phyloP scores from a whole-genome alignment of 1,140 invertebrate species.

The Centruroides vittatus region DNA sequence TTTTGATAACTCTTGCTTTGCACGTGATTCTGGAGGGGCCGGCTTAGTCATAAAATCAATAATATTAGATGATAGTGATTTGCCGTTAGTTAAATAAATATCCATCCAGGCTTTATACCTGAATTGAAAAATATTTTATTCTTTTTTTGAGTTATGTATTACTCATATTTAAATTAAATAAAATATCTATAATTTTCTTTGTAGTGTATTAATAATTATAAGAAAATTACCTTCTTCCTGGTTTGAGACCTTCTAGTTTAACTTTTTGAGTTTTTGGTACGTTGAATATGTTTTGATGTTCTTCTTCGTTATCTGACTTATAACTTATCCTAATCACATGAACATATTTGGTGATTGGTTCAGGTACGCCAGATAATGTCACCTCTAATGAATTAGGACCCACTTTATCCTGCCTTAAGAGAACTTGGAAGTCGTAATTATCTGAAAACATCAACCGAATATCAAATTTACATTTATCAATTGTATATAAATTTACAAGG shows the following conservation, averaged over 20 bases:
- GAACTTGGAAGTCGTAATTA: slow-evolving; percentile 59
- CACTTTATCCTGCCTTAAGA: slow-evolving; percentile 55
- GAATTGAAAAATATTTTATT: background rate
- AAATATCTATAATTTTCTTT: too few species aligned
- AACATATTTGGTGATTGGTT: slow-evolving; percentile 77
- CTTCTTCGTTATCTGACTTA: slow-evolving; percentile 43
- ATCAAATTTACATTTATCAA: background rate
- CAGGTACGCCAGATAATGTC: slow-evolving; percentile 62
- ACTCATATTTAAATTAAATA: too few species aligned
- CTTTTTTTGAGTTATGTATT: too few species aligned
- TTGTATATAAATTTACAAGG: background rate
- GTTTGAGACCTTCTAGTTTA: slow-evolving; percentile 52
- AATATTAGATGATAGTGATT: slow-evolving; percentile 16
- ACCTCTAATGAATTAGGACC: slow-evolving; percentile 26
- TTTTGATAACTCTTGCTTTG: too few species aligned
- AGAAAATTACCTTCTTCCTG: slow-evolving; percentile 38
- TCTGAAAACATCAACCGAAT: slow-evolving; percentile 31
- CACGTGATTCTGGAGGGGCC: background rate
- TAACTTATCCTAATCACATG: slow-evolving; percentile 76
- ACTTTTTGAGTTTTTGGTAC: slow-evolving; percentile 63
- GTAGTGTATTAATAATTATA: too few species aligned
- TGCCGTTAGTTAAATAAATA: slow-evolving; percentile 18
- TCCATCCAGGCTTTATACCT: slow-evolving; percentile 20
- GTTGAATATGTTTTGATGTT: slow-evolving; percentile 66
- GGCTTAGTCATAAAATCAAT: slow-evolving; percentile 19